phyloP scores from a whole-genome alignment of 2,888 invertebrate genomes.

The Odontomyia ornata region DNA sequence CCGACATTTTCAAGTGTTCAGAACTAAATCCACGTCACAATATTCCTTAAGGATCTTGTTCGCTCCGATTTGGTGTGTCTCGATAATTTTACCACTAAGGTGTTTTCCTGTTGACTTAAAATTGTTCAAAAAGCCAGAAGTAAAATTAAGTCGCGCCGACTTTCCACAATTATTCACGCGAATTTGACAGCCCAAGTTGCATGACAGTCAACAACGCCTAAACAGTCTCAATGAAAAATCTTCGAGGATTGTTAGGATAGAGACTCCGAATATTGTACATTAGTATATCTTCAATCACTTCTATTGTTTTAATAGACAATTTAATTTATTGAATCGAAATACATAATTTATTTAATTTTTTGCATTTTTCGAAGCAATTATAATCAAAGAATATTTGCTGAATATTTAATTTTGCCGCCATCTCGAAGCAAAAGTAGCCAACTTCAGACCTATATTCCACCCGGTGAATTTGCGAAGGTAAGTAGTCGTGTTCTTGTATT shows the following conservation, averaged over 20 bases:
- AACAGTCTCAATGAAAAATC: background rate
- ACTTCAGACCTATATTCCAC: background rate
- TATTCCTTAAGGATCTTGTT: background rate
- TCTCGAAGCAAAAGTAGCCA: background rate
- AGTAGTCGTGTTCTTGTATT: background rate
- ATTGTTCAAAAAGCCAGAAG: no score
- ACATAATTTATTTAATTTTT: no score
- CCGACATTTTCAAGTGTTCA: background rate
- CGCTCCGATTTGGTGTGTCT: no score
- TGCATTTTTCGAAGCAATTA: no score
- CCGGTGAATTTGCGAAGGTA: background rate
- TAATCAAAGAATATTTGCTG: no score
- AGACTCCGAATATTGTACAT: background rate
- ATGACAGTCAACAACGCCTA: background rate
- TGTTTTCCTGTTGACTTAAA: no score
- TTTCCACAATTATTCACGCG: background rate
- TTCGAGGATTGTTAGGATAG: background rate
- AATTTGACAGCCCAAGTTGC: background rate
- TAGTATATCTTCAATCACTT: no score
- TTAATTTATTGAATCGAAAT: no score
- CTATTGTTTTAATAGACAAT: no score
- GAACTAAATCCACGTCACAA: background rate
- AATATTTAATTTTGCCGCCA: no score
- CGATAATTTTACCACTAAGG: no score
- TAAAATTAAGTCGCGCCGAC: background rate